Conservation (phyloP, 2,113 vertebrate genomes). For the Burhinus bistriatus region DNA sequence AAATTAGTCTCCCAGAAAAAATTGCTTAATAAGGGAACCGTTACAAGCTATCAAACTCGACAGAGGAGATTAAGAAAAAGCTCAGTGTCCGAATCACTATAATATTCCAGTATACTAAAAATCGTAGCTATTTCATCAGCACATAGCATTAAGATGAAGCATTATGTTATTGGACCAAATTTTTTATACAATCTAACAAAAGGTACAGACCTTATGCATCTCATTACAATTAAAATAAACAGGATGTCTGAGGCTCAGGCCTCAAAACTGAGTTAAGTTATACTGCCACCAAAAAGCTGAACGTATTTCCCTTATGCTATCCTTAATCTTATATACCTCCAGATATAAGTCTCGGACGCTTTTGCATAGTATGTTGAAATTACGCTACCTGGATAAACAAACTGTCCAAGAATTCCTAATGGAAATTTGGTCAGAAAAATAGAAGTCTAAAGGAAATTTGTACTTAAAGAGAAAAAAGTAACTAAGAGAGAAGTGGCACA, state of each 20-base stretch:
- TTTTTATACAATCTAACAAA: slow-evolving; percentile 12
- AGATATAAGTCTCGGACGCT: not conserved
- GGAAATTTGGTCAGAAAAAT: not conserved
- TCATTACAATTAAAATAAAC: slow-evolving; percentile 8
- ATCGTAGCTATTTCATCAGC: not conserved
- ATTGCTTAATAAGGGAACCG: slow-evolving; percentile 21
- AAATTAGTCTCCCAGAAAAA: slow-evolving; percentile 27
- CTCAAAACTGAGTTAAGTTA: not conserved
- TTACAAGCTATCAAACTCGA: not conserved
- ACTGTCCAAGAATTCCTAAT: not conserved
- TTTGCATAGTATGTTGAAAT: not conserved
- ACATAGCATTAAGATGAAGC: not conserved
- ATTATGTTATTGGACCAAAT: not conserved
- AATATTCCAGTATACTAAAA: slow-evolving; percentile 2
- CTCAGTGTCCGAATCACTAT: not conserved
- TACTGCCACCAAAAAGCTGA: not conserved
- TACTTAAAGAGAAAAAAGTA: not conserved
- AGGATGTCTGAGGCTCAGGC: not conserved
- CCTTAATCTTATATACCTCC: slow-evolving; percentile 1
- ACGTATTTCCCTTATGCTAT: slow-evolving; percentile 46
- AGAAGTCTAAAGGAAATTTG: not conserved
- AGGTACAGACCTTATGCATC: not conserved
- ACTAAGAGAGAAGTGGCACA: not conserved
- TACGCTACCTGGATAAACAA: not conserved
- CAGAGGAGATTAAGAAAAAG: not conserved